A percentile compares a stretch with the other conserved stretches of the same genome.
phyloP scores from a whole-genome alignment of 1,140 invertebrate genomes.

The Caenorhabditis briggsae region DNA sequence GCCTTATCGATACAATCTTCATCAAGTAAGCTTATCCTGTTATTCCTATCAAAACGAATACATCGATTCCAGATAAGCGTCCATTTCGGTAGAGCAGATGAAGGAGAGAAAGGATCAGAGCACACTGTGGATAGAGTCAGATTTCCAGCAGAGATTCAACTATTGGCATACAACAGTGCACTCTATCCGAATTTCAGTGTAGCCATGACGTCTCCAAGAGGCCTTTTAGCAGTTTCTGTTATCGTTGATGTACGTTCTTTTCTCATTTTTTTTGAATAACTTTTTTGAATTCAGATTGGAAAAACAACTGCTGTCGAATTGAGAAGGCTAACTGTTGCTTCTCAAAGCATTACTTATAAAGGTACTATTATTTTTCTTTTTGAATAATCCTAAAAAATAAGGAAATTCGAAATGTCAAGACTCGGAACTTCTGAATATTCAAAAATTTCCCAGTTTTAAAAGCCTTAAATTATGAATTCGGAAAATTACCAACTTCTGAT shows the following conservation, averaged over 20 bases:
- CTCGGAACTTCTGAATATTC: no score
- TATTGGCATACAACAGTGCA: conserved; percentile 94
- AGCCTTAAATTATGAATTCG: no score
- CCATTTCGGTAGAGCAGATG: conserved; percentile 88
- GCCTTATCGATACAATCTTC: conserved; percentile 87
- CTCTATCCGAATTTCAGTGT: conserved; percentile 96
- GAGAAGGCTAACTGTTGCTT: conserved; percentile 71
- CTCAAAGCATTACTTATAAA: conserved; percentile 76
- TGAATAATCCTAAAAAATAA: background rate
- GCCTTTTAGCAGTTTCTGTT: conserved; percentile 90
- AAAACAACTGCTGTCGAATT: conserved; percentile 71
- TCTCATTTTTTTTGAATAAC: background rate
- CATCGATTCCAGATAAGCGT: conserved; percentile 89
- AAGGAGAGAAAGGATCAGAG: conserved; percentile 88
- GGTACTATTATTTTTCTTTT: conserved; percentile 60
- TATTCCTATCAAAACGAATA: background rate
- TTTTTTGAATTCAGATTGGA: conserved; percentile 70
- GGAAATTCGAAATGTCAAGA: background rate
- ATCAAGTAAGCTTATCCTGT: conserved; percentile 80
- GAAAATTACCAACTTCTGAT: no score
- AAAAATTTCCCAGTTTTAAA: no score
- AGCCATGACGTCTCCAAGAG: conserved; percentile 86
- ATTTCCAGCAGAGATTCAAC: conserved; percentile 94
- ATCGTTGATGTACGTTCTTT: conserved; percentile 86
- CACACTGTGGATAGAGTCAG: conserved; percentile 90